Evolutionary conservation across 2,797 vertebrate genomes (phyloP).

Genomic region (Gallinago nigripennis): DNA sequence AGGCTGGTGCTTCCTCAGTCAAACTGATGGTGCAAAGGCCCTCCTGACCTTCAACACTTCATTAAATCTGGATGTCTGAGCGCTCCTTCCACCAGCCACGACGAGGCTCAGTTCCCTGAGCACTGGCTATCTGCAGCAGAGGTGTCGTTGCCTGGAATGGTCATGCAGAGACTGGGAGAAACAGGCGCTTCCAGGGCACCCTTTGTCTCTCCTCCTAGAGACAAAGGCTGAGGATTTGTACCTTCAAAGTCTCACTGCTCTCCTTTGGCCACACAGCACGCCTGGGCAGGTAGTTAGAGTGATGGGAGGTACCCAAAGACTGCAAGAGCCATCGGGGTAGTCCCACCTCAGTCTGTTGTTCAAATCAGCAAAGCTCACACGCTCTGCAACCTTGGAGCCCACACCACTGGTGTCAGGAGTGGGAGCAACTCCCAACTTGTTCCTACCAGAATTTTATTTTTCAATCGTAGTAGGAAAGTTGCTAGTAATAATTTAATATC

Average conservation of each 20-base stretch:
- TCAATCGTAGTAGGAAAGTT: not conserved
- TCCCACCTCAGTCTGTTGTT: not conserved
- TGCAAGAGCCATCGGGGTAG: not conserved
- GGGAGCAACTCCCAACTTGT: not conserved
- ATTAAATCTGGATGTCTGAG: not conserved
- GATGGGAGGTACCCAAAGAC: not conserved
- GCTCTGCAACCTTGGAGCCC: not conserved
- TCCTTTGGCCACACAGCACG: not conserved
- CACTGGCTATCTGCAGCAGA: not conserved
- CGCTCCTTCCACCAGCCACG: not conserved
- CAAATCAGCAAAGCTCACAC: not conserved
- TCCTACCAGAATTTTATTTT: not conserved
- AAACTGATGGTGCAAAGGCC: not conserved
- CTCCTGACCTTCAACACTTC: not conserved
- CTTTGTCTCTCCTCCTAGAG: not conserved
- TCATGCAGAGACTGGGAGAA: not conserved
- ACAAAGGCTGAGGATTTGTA: not conserved
- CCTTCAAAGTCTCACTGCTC: not conserved
- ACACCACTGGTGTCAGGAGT: not conserved
- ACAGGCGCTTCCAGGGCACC: not conserved
- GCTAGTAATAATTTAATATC: not conserved
- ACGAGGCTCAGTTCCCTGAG: not conserved
- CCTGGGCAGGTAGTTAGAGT: not conserved
- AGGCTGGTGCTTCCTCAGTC: not conserved
- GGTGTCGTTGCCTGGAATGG: accelerated